A percentile compares a stretch with the other conserved stretches of the same genome.
Evolutionary conservation across 1,140 invertebrate species (phyloP).

Genomic region (fruit fly (Drosophila melanogaster)): Release_6_plus_ISO1_MT NT_033779.5:10583001-10583500

Average conservation of each 20-base stretch:
- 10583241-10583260: slow-evolving; percentile 14
- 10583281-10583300: slow-evolving; percentile 66
- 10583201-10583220: slow-evolving; percentile 6
- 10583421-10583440: slow-evolving; percentile 22
- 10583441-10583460: neutral
- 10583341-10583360: slow-evolving; percentile 13
- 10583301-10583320: slow-evolving; percentile 50
- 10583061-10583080: slow-evolving; percentile 62
- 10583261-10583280: slow-evolving; percentile 72
- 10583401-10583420: slow-evolving; percentile 55
- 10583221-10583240: slow-evolving; percentile 9
- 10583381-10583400: slow-evolving; percentile 74
- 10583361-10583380: slow-evolving; percentile 77
- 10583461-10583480: slow-evolving; percentile 16
- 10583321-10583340: slow-evolving; percentile 16
- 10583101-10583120: slow-evolving; percentile 23
- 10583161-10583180: slow-evolving; percentile 81
- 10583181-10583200: slow-evolving; percentile 42
- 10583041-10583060: slow-evolving; percentile 58
- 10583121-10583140: slow-evolving; percentile 30
- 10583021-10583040: slow-evolving; percentile 62
- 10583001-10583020: slow-evolving; percentile 10
- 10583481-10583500: slow-evolving; percentile 18
- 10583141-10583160: slow-evolving; percentile 76
- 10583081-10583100: slow-evolving; percentile 58